Conservation (phyloP, 2,888 invertebrate species). For the Sminthurinus aureus region DNA sequence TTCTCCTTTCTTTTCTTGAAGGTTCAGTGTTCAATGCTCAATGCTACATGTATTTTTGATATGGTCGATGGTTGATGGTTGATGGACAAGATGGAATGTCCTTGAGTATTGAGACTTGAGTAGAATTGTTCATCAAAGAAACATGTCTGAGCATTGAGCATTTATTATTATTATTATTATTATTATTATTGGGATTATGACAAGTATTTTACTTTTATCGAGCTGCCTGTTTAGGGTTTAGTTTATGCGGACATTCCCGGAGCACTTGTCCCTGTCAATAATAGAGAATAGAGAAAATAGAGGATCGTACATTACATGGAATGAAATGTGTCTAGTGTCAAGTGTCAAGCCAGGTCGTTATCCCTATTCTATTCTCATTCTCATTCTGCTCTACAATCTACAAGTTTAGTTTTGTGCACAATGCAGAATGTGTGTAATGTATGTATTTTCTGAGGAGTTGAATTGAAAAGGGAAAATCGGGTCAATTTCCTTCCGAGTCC, state of each 20-base stretch:
- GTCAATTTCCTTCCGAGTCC: constrained; percentile 7
- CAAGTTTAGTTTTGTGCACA: no score
- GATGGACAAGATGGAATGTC: no score
- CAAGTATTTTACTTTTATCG: no score
- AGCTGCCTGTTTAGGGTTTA: no score
- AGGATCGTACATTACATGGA: constrained; percentile 22
- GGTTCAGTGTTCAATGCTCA: no score
- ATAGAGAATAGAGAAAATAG: constrained; percentile 10
- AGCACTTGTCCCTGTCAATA: constrained; percentile 20
- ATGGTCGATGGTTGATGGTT: no score
- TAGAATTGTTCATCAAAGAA: not conserved
- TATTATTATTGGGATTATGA: no score
- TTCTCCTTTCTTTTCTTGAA: no score
- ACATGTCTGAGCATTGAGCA: not conserved
- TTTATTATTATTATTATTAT: not conserved
- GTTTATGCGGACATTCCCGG: not conserved
- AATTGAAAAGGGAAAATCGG: constrained; percentile 8
- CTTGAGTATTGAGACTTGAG: not conserved
- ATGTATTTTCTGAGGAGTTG: not conserved
- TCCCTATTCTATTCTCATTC: not conserved
- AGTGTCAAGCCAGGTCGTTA: constrained; percentile 16
- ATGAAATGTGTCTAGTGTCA: constrained; percentile 38
- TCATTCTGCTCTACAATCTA: no score
- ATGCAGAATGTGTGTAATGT: no score
- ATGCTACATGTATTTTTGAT: no score